These are phyloP conservation scores for Andrena chrysosceles DNA, from an alignment of 2,888 invertebrate genomes.

Conservation along the genomic window DNA sequence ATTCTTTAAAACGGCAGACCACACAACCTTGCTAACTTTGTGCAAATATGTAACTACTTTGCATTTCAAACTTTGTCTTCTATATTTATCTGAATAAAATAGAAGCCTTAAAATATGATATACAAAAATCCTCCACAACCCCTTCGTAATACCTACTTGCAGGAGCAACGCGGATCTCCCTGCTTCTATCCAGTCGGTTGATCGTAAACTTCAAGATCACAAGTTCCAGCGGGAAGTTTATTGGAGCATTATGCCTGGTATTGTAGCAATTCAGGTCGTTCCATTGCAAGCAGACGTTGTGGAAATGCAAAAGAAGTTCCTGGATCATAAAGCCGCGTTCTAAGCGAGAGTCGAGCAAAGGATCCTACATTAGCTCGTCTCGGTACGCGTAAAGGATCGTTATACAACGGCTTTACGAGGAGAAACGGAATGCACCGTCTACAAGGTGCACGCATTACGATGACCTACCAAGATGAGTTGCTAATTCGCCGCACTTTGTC, in stretches of 20 bases:
- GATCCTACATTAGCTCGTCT: constrained; percentile 16
- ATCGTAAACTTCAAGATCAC: background rate
- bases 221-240: background rate
- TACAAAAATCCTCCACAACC: too few species aligned
- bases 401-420: constrained; percentile 39
- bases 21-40: too few species aligned
- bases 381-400: constrained; percentile 23
- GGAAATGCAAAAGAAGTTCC: background rate
- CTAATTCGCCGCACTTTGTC: constrained; percentile 35
- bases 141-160: too few species aligned
- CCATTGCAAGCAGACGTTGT: background rate
- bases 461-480: constrained; percentile 46
- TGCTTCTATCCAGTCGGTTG: too few species aligned
- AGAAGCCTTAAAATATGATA: too few species aligned
- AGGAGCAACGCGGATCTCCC: too few species aligned
- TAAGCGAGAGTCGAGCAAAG: background rate
- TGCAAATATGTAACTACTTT: too few species aligned
- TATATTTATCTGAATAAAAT: too few species aligned
- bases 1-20: too few species aligned
- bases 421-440: constrained; percentile 29
- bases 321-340: background rate
- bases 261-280: background rate
- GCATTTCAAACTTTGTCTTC: too few species aligned
- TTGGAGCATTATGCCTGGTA: background rate
- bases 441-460: constrained; percentile 40